Conservation (phyloP, 2,113 vertebrate species). For the Tyrannus savana region DNA sequence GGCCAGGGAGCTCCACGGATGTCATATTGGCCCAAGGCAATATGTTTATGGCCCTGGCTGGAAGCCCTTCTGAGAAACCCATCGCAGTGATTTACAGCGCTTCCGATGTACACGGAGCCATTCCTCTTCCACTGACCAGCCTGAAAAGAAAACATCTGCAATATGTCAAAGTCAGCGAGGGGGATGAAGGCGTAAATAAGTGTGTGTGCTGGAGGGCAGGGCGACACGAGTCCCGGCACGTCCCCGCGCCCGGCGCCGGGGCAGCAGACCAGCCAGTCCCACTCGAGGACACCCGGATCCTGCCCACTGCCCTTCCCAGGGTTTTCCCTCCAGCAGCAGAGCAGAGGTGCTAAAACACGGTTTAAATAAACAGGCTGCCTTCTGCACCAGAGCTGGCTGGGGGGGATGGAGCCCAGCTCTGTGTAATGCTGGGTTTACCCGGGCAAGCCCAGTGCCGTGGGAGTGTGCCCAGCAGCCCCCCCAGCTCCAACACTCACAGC, state of each 20-base stretch:
- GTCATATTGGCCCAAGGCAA: constrained; percentile 1
- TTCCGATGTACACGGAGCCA: neutral
- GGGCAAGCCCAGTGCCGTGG: fast-evolving
- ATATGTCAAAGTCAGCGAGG: neutral
- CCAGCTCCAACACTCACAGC: neutral
- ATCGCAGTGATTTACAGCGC: neutral
- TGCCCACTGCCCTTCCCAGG: fast-evolving
- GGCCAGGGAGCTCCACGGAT: constrained; percentile 16
- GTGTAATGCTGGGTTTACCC: neutral
- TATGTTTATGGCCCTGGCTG: constrained; percentile 19
- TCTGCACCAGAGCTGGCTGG: neutral
- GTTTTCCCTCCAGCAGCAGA: neutral
- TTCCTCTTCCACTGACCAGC: neutral
- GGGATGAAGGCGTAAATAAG: neutral
- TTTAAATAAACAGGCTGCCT: neutral
- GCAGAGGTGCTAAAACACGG: neutral
- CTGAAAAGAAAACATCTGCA: neutral
- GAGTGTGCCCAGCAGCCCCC: fast-evolving
- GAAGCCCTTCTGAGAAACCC: constrained; percentile 51
- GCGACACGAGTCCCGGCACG: neutral
- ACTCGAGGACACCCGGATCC: fast-evolving
- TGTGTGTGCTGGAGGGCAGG: neutral
- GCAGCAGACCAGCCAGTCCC: neutral
- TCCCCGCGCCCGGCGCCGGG: fast-evolving
- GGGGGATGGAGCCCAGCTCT: neutral